Percentiles rank a stretch among this genome's conserved stretches.
Conservation (phyloP, 2,113 vertebrate species). For the Trichechus manatus region DNA sequence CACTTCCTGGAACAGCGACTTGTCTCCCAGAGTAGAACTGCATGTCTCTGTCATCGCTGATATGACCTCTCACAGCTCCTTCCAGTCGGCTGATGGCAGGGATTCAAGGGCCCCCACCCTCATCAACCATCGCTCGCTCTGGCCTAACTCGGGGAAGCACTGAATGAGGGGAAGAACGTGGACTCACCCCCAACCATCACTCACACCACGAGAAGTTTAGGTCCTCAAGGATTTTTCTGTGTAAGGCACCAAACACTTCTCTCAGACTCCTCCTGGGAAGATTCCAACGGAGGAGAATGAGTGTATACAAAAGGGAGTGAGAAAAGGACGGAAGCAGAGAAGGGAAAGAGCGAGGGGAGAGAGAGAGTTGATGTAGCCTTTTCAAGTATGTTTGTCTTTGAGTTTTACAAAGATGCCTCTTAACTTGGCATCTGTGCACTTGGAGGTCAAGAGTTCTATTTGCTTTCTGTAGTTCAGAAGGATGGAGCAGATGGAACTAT, state of each 20-base stretch:
- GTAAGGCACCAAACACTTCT: background rate
- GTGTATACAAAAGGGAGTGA: background rate
- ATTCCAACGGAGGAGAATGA: background rate
- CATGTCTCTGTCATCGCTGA: background rate
- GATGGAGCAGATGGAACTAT: background rate
- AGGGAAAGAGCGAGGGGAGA: background rate
- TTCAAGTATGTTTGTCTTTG: conserved; percentile 64
- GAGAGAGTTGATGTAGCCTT: rapidly evolving
- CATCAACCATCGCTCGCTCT: rapidly evolving
- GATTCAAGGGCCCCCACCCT: background rate
- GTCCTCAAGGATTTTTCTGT: background rate
- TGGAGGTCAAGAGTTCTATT: conserved; percentile 46
- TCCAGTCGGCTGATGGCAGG: background rate
- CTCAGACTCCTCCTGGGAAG: conserved; percentile 15
- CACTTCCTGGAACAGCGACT: background rate
- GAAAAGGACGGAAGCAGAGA: background rate
- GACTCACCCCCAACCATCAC: background rate
- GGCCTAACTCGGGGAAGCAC: background rate
- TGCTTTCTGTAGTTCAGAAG: conserved; percentile 16
- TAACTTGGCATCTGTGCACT: background rate
- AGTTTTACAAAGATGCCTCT: background rate
- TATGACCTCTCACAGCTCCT: background rate
- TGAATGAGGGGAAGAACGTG: background rate
- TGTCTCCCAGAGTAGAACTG: background rate
- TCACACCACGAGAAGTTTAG: background rate